Evolutionary conservation across 2,888 invertebrate genomes (phyloP).

Genomic region (Schizaphis graminum): DNA sequence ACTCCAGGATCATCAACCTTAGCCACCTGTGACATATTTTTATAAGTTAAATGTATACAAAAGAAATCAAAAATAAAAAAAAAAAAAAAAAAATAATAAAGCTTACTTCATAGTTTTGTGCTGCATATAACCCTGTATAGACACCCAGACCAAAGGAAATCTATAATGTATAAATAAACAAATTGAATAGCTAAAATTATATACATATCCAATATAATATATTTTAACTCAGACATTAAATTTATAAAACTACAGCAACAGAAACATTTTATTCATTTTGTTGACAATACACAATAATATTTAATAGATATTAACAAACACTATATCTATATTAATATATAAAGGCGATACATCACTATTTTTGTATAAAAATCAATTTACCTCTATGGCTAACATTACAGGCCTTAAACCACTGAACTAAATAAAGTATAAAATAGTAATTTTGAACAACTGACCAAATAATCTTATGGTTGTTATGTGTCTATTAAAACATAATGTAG

Average conservation of each 20-base stretch:
- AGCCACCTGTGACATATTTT: constrained; percentile 78
- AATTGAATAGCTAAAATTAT: constrained; percentile 44
- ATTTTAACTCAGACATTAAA: not conserved
- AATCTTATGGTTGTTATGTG: too few relatives aligned
- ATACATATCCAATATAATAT: not conserved
- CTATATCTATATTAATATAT: not conserved
- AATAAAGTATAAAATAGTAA: too few relatives aligned
- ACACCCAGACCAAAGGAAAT: constrained; percentile 79
- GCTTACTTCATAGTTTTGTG: constrained; percentile 83
- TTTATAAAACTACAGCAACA: not conserved
- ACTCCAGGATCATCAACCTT: constrained; percentile 86
- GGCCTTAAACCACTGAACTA: not conserved
- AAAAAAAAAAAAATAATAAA: not conserved
- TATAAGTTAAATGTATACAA: constrained; percentile 4
- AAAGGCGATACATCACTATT: not conserved
- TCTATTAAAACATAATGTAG: too few relatives aligned
- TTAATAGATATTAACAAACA: too few relatives aligned
- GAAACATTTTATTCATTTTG: not conserved
- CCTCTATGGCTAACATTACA: not conserved
- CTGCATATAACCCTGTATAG: constrained; percentile 81
- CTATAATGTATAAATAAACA: constrained; percentile 73
- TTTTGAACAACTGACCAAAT: too few relatives aligned
- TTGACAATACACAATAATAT: not conserved
- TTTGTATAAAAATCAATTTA: too few relatives aligned
- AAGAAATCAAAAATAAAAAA: not conserved